These are phyloP conservation scores for Brachyrhaphis roseni DNA, from an alignment of 2,797 vertebrate species.

Conservation along the genomic window DNA sequence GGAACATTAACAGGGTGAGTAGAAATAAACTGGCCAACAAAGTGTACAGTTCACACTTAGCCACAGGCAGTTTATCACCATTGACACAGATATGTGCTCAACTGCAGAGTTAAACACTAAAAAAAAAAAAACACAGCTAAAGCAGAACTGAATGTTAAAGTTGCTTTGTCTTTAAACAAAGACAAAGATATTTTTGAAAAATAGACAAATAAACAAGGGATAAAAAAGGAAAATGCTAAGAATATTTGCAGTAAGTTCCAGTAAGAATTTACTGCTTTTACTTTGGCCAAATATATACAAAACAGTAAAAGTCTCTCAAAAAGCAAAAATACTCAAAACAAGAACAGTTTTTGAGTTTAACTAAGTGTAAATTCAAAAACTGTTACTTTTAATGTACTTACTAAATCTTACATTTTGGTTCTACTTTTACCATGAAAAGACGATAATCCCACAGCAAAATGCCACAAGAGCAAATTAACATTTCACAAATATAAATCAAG, in stretches of 20 bases:
- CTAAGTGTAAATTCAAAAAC: neutral
- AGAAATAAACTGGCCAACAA: constrained; percentile 51
- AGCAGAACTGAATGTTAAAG: neutral
- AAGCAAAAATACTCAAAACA: neutral
- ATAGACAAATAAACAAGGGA: neutral
- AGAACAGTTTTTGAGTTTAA: neutral
- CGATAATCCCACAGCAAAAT: neutral
- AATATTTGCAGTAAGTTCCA: neutral
- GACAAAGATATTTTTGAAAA: neutral
- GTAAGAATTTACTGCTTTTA: neutral
- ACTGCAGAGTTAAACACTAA: neutral
- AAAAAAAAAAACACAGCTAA: neutral
- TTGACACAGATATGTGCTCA: constrained; percentile 8
- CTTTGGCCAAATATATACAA: neutral
- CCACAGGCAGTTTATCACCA: constrained; percentile 21
- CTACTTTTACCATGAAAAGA: neutral
- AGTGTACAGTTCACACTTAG: constrained; percentile 19
- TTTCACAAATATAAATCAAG: neutral
- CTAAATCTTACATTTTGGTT: neutral
- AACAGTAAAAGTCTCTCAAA: neutral
- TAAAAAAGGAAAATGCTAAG: neutral
- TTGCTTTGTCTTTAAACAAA: neutral
- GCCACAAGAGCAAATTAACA: neutral
- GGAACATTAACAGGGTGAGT: constrained; percentile 29
- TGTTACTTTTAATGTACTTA: neutral